Conservation (phyloP, 2,888 invertebrate species). For the Sesia bembeciformis region DNA sequence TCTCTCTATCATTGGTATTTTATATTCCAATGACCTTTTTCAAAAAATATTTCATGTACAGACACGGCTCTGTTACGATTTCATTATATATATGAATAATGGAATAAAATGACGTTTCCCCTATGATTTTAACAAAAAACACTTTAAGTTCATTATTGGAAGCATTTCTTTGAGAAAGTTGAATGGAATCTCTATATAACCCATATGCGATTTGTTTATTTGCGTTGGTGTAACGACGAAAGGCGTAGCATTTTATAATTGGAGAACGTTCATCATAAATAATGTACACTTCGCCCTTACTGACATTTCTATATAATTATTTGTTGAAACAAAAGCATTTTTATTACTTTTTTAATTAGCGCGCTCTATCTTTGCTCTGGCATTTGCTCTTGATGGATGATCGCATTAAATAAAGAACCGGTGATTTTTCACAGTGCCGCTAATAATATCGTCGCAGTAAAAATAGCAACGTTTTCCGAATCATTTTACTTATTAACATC, state of each 20-base stretch:
- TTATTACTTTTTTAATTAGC: conserved; percentile 14
- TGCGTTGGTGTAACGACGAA: neutral
- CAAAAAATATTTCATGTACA: too few relatives aligned
- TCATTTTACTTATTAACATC: conserved; percentile 12
- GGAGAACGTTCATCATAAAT: neutral
- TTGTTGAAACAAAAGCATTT: conserved; percentile 9
- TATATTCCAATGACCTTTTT: too few relatives aligned
- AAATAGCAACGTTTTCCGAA: conserved; percentile 28
- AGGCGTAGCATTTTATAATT: neutral
- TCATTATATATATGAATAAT: too few relatives aligned
- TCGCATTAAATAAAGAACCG: conserved; percentile 38
- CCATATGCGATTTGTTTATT: neutral
- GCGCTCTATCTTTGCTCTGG: conserved; percentile 18
- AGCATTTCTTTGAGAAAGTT: neutral
- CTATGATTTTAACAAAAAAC: too few relatives aligned
- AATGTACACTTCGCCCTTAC: conserved; percentile 2
- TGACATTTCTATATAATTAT: conserved; percentile 2
- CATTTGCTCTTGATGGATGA: conserved; percentile 31
- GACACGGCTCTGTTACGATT: too few relatives aligned
- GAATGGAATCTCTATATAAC: neutral
- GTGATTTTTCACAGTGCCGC: conserved; percentile 30
- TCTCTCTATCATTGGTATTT: too few relatives aligned
- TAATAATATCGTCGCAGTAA: conserved; percentile 27
- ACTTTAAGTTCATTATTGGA: too few relatives aligned
- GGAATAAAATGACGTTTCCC: too few relatives aligned